A percentile compares a stretch with the other conserved stretches of the same genome.
Evolutionary conservation across 1,140 invertebrate species (phyloP).

Genomic region (Campoletis sonorensis): DNA sequence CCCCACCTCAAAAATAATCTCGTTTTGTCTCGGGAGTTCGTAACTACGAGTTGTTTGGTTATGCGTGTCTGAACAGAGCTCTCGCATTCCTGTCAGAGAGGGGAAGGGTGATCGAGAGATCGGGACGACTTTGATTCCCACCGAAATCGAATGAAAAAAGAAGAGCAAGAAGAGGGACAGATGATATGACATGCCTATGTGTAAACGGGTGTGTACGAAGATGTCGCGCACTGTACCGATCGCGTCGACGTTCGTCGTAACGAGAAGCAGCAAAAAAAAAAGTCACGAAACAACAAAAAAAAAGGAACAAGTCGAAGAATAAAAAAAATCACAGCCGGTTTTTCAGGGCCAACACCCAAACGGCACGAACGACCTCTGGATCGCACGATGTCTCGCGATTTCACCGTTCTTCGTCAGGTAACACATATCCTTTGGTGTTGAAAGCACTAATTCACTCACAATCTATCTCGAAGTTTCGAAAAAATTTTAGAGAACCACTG

Average conservation of each 20-base stretch:
- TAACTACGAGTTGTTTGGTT: too few relatives aligned
- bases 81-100: not conserved
- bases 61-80: not conserved
- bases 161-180: not conserved
- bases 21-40: too few relatives aligned
- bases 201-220: not conserved
- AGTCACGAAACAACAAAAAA: not conserved
- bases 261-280: not conserved
- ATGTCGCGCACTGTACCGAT: not conserved
- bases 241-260: not conserved
- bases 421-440: not conserved
- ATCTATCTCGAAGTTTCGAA: not conserved
- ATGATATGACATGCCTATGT: not conserved
- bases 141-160: not conserved
- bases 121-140: not conserved
- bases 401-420: slow-evolving; percentile 21
- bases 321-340: slow-evolving; percentile 39
- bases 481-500: not conserved
- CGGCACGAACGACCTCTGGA: slow-evolving; percentile 36
- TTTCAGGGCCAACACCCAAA: slow-evolving; percentile 45
- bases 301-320: not conserved
- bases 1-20: not conserved
- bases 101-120: not conserved
- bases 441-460: not conserved
- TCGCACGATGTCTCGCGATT: not conserved